phyloP scores from a whole-genome alignment of 2,113 vertebrate genomes.

The Bos indicus region DNA sequence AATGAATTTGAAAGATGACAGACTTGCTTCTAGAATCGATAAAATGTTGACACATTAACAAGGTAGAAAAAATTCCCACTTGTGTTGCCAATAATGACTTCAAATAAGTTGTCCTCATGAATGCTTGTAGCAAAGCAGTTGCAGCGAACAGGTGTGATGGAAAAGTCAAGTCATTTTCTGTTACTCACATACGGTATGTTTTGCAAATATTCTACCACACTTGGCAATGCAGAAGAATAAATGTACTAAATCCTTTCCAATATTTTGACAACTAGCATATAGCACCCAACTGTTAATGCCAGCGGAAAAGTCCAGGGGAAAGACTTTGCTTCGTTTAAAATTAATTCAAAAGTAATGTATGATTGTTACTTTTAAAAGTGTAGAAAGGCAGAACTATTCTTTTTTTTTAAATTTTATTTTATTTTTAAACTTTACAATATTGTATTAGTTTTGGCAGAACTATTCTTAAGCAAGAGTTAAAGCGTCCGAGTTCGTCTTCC shows the following conservation, averaged over 20 bases:
- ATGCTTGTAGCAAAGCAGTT: constrained; percentile 44
- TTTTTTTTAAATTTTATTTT: too few relatives aligned
- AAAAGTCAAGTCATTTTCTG: constrained; percentile 34
- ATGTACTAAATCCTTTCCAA: constrained; percentile 38
- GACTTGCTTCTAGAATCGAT: background rate
- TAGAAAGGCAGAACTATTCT: background rate
- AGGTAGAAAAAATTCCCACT: background rate
- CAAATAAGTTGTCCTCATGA: background rate
- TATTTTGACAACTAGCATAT: constrained; percentile 67
- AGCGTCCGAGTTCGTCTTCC: background rate
- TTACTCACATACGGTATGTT: background rate
- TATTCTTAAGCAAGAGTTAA: background rate
- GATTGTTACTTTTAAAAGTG: background rate
- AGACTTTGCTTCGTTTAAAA: constrained; percentile 1
- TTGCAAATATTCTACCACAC: constrained; percentile 56
- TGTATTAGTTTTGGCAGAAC: background rate
- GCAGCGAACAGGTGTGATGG: constrained; percentile 27
- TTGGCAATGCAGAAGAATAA: constrained; percentile 43
- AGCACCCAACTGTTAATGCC: constrained; percentile 58
- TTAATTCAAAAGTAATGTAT: constrained; percentile 28
- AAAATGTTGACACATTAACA: background rate
- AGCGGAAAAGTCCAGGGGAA: constrained; percentile 2
- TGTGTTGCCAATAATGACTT: background rate
- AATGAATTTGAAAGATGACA: background rate
- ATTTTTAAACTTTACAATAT: too few relatives aligned